Conservation (phyloP, 2,888 invertebrate species). For the Cotesia congregata region DNA sequence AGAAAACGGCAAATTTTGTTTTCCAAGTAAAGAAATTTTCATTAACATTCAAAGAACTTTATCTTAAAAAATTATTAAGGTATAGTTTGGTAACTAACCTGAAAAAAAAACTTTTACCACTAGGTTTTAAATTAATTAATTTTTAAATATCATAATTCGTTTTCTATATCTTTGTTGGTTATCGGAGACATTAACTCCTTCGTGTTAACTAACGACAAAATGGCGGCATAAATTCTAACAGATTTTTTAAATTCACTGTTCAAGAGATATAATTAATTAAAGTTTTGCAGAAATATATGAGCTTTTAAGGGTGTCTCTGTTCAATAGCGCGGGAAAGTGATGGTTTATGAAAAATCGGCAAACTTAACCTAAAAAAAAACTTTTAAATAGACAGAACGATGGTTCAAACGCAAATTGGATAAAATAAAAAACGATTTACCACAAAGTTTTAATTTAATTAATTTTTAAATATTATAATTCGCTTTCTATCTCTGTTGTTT, state of each 20-base stretch:
- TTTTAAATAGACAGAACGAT: not conserved
- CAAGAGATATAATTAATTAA: not conserved
- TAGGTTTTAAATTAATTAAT: too few species aligned
- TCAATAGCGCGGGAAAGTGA: not conserved
- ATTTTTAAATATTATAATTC: not conserved
- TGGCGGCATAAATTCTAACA: too few species aligned
- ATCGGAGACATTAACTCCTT: too few species aligned
- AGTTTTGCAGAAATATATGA: not conserved
- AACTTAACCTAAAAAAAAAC: slow-evolving; percentile 1
- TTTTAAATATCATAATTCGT: too few species aligned
- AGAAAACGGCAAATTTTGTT: not conserved
- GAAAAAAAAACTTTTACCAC: too few species aligned
- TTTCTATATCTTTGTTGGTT: too few species aligned
- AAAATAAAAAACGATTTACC: not conserved
- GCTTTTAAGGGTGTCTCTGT: not conserved
- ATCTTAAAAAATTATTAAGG: too few species aligned
- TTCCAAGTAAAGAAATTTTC: too few species aligned
- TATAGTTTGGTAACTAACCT: too few species aligned
- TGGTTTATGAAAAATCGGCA: slow-evolving; percentile 6
- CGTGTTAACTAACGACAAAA: too few species aligned
- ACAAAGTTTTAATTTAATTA: not conserved
- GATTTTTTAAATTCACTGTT: too few species aligned
- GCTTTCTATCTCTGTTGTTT: not conserved
- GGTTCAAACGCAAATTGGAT: not conserved
- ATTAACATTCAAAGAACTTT: too few species aligned